Evolutionary conservation across 2,797 vertebrate species (phyloP).

Genomic region (Jordanella pulchra): DNA sequence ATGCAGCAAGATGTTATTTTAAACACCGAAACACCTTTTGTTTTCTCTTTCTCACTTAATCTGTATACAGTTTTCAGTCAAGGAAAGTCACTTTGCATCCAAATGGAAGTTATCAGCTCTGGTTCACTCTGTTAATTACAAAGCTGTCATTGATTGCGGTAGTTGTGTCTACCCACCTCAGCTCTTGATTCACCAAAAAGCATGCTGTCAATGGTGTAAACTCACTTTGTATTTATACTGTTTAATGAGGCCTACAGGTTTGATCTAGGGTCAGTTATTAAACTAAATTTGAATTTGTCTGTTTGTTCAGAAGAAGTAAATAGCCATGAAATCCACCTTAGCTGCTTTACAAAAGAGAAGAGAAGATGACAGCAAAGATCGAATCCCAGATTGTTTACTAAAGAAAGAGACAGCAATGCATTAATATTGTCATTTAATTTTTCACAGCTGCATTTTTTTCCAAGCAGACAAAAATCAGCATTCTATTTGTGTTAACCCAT

Average conservation of each 20-base stretch:
- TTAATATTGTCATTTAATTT: constrained; percentile 32
- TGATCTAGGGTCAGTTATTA: constrained; percentile 7
- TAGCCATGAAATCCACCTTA: constrained; percentile 3
- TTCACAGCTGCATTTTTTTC: constrained; percentile 25
- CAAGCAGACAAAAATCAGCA: constrained; percentile 17
- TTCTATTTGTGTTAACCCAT: constrained; percentile 17
- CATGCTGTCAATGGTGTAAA: neutral
- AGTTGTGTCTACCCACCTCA: constrained; percentile 9
- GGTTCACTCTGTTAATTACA: constrained; percentile 51
- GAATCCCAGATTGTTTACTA: constrained; percentile 12
- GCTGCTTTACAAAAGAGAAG: neutral
- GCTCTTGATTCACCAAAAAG: constrained; percentile 15
- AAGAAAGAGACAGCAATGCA: constrained; percentile 10
- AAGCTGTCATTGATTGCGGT: constrained; percentile 48
- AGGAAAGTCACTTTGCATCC: constrained; percentile 17
- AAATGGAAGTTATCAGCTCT: constrained; percentile 45
- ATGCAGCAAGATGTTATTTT: constrained; percentile 27
- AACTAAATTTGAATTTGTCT: constrained; percentile 14
- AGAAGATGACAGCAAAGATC: neutral
- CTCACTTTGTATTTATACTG: constrained; percentile 10
- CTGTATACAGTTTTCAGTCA: constrained; percentile 23
- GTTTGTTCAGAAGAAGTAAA: constrained; percentile 11
- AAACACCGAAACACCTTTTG: constrained; percentile 18
- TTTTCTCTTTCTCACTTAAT: constrained; percentile 17
- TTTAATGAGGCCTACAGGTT: constrained; percentile 16